phyloP scores from a whole-genome alignment of 2,888 invertebrate genomes.

The Aelia acuminata region DNA sequence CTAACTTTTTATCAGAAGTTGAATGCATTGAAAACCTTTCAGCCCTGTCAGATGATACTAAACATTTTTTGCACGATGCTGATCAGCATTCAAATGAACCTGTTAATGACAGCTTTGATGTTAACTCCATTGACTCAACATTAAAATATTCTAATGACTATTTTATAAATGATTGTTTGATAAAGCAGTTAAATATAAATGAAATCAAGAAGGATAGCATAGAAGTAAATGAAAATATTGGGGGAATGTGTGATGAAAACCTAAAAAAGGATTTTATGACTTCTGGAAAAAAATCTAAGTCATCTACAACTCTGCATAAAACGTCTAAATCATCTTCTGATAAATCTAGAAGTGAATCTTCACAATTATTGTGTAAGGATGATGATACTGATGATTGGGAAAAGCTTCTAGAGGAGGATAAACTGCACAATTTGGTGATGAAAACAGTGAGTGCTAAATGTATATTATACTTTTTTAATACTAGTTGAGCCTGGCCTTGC shows the following conservation, averaged over 20 bases:
- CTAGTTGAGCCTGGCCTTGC: too few species aligned
- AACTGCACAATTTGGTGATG: conserved; percentile 29
- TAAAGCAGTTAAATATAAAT: not conserved
- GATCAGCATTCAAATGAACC: not conserved
- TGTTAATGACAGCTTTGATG: not conserved
- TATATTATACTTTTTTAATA: conserved; percentile 8
- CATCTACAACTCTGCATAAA: not conserved
- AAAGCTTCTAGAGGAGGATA: conserved; percentile 46
- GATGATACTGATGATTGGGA: conserved; percentile 53
- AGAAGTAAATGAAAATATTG: not conserved
- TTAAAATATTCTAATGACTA: not conserved
- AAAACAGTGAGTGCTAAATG: not conserved
- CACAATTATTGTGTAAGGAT: not conserved
- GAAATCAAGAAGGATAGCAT: not conserved
- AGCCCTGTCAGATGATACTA: not conserved
- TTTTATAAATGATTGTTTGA: conserved; percentile 1
- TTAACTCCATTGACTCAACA: not conserved
- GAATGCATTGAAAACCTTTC: not conserved
- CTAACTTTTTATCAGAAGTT: not conserved
- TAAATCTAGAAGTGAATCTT: not conserved
- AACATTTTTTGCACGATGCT: not conserved
- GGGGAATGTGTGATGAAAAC: not conserved
- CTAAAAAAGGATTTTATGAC: not conserved
- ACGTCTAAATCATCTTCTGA: not conserved
- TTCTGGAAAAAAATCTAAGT: not conserved